Base-by-base conservation (phyloP, 2,888 invertebrate species). In the Muschampia plurimacula region DNA sequence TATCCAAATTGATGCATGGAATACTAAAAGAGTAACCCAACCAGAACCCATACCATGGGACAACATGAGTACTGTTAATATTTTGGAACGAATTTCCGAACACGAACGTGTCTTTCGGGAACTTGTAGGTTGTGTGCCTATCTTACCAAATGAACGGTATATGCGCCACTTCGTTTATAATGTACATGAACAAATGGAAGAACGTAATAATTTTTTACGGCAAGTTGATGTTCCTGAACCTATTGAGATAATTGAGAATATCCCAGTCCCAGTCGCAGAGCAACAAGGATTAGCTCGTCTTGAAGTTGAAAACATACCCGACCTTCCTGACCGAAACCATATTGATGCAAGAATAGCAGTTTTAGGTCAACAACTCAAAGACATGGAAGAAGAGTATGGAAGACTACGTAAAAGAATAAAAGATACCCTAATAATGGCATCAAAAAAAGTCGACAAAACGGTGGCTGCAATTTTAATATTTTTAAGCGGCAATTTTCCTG, bases 11-110 rank as follows among this genome's bases (percentile, higher is more conserved):
- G 6, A 36, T 36, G 36, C 36, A 36, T 15, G 22, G 55, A 55
- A 22, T 2, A 22, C 22, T 55, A 55, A 3, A 22, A 55, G 8
- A 5, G 55, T 13, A 9, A 0, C 55, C 8, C 55, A 55, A 22
- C 55, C 55, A 22, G 55, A 55, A 22, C 55, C 55, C 15, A 55
- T 55, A 9, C 55, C 55, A 55, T 52, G 52, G 52, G 52, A 52
- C 9, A 15, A 15, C 13, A 52, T 52, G 52, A 15, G 9, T 2
- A 52, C 52, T 15, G 15, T 7, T 9, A 9, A 22, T 15, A 22
- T 52, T 8, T 5, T 28, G 28, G 55, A 28, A 28, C 2, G 15
- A 4, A 28, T 28, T 28, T 28, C 10, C 4, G 55, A 28, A 28
- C 22, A 28, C 28, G 28, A 15, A 57, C 3, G 10, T 1, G 28